Base-by-base conservation (phyloP, 2,888 invertebrate species). In the Laothoe populi region DNA sequence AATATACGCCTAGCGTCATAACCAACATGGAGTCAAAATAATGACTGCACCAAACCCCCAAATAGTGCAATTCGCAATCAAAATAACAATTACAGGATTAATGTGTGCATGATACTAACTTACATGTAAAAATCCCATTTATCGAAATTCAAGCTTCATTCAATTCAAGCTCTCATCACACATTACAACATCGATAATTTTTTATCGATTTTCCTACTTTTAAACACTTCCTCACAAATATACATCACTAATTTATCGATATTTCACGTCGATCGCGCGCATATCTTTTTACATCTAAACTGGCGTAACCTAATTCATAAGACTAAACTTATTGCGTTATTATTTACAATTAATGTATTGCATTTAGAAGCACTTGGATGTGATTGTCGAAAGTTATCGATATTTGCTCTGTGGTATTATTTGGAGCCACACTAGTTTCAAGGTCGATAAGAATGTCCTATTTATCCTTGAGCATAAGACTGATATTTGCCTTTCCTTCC, bases 341-440 rank as follows among this genome's bases (percentile, higher is more conserved):
- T 44, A 44, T 31, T 26, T 57, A 62, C 46, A 46, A 45, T 57
- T 57, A 19, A 53, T 38, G 23, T 44, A 53, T 40, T 57, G n/a
- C 19, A 19, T 35, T 57, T 31, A 57, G 61, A 38, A 62, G 57
- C 61, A 62, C 61, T 57, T 57, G 46, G 57, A 46, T 57, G 57
- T 21, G 21, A 46, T 24, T 16, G 46, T 45, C 10, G 35, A 53
- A 10, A 19, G 11, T 53, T 31, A 19, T 19, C 19, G 31, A 31
- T 4, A 53, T 7, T 38, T 11, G 31, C 35, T 16, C 19, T 19
- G 4, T 10, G 16, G 19, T 44, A 3, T n/a, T 42, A n/a, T n/a
- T 42, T n/a, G 19, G 44, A 19, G 44, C 19, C n/a, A 42, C 10
- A 35, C 10, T 35, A 35, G 10, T 10, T 35, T 35, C 5, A 4